Evolutionary conservation across 2,888 invertebrate genomes (phyloP), one percentile per base, ranked within the genome.

Genomic region (Nymphalis c-album): DNA sequence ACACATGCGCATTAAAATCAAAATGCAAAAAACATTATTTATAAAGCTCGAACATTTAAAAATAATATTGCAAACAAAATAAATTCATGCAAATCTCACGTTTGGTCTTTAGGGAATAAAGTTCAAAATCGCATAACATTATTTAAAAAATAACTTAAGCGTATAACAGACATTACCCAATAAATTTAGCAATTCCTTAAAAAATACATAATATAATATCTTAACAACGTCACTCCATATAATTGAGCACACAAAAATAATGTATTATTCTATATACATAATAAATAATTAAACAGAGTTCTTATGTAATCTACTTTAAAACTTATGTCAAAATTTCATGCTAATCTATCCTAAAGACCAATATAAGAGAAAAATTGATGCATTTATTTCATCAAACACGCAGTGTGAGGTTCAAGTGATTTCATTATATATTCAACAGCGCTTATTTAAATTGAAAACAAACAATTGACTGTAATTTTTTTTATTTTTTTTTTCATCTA

Each of bases 91-190:
- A 90, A 84, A 79, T 90, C 88, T 91, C 88, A 87, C 89, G 91
- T 91, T 91, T 91, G 92, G 91, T 91, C 92, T 92, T 92, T 91
- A 92, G 91, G 90, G 86, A 85, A 86, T 81, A 85, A 83, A 83
- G 73, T 80, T 85, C 75, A 86, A 77, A 82, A 74, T 80, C 62
- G 80, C 80, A 83, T 76, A 81, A 82, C 77, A 80, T 73, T 40
- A 13, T 40, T 79, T n/a, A n/a, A 68, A 78, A 7, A 76, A 73
- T 77, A 78, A 55, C 35, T 70, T 60, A 67, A 86, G 85, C 86
- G 80, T 77, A 80, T 77, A 71, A 69, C 68, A 69, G 71, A 83
- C 81, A 91, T 40, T 40, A 40, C 92, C 92, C 92, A 92, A 92
- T 92, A 92, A 92, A 92, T 92, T 92, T 91, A 92, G 90, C 90